Evolutionary conservation across 2,113 vertebrate genomes (phyloP), one percentile per base, ranked within the genome.

Genomic region (Diadophis punctatus): DNA sequence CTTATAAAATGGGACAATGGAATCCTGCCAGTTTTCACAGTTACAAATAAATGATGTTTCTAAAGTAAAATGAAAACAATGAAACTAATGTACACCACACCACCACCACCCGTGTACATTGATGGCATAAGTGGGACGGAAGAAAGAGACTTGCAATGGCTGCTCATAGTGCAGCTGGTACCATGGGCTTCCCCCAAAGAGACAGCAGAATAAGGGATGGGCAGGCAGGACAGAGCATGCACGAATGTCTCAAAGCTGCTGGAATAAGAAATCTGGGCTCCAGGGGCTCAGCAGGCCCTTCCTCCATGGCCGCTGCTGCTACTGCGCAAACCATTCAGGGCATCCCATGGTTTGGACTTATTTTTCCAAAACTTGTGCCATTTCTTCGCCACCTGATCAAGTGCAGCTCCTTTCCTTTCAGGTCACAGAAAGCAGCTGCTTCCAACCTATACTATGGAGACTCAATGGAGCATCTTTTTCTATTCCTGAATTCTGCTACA

Each of bases 1-100:
- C 92, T 18, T 94, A 97, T 94, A 96, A 91, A 95, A 95, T 90
- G 90, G 91, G 90, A 80, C 84, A 92, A 56, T 74, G 88, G 34
- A 39, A 39, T 43, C 34, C 74, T 39, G 34, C 7, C 18, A 80
- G 74, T 43, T 43, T 80, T 39, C 34, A 56, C 0, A 39, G 2
- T 80, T 80, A 80, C 34, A 22, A 39, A 22, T 80, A 80, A 80
- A 80, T 7, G 30, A 74, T 12, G n/a, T 60, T 18, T 18, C 22
- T 55, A 34, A 30, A n/a, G 9, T 2, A 30, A 43, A 48, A 51
- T 3, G 39, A 80, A 80, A 80, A 80, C 34, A 80, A 80, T 43
- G 34, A 43, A 22, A 80, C 34, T 11, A 51, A 39, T 25, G 11
- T 51, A 1, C 63, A 68, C 30, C 25, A 68, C 30, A 68, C 30